Evolutionary conservation across 1,140 invertebrate species (phyloP), one percentile per base, ranked within the genome.

Genomic region (Dinoponera quadriceps): DNA sequence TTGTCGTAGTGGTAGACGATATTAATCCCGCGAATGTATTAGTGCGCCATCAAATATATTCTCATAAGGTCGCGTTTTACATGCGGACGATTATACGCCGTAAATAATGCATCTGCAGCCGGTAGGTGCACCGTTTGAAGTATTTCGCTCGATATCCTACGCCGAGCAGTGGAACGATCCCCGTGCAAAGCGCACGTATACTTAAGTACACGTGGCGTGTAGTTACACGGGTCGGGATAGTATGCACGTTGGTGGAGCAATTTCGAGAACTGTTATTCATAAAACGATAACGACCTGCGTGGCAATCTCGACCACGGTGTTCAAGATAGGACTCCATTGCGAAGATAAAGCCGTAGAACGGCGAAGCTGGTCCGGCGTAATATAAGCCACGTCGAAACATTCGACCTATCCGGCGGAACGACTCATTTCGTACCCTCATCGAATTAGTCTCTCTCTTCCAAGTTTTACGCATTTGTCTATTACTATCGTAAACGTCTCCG

Each of bases 241-340:
- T 78, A 83, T 86, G 57, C 44, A 74, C 62, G 38, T 57, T 62
- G 71, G 68, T 73, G 60, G 77, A 75, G 59, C 82, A 86, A 88
- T 91, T 90, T 91, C 82, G 73, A 86, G 85, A 90, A 91, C 77
- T 88, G 85, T 88, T 88, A 86, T 89, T 87, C 89, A 68, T 86
- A 84, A 86, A 88, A 84, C 69, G 87, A 91, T 91, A 91, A 88
- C 86, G 80, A 78, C 77, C 54, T 77, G 71, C 66, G 62, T 69
- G 68, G 81, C 82, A 85, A 89, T 87, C 83, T 86, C 85, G 20
- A 59, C 54, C 33, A 29, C 51, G 48, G 65, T 44, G 20, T 63
- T 55, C 59, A 59, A 80, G 84, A 88, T 82, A 83, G 73, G 49
- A 69, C 33, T 14, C 44, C 22, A 48, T 72, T 72, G 84, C 44